Evolutionary conservation across 2,113 vertebrate species (phyloP).

Genomic region (Alectura lathami): DNA sequence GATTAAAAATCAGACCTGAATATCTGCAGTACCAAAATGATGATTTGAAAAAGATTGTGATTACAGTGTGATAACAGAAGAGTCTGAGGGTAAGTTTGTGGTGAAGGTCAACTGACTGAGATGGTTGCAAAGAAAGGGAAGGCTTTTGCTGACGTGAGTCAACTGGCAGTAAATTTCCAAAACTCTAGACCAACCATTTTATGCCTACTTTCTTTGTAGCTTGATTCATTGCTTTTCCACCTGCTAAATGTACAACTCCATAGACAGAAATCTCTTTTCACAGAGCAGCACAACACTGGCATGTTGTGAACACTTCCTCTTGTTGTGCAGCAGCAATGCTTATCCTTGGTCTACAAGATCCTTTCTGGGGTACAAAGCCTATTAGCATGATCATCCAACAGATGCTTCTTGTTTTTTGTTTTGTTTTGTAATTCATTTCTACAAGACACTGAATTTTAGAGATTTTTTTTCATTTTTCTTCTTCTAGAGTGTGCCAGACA

Average conservation of each 20-base stretch:
- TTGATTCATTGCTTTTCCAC: background rate
- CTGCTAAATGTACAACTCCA: background rate
- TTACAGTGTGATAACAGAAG: conserved; percentile 44
- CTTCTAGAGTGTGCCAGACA: background rate
- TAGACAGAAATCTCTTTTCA: background rate
- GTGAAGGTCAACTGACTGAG: conserved; percentile 51
- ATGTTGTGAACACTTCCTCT: background rate
- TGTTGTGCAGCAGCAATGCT: background rate
- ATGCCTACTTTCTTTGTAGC: background rate
- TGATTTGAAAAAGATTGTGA: conserved; percentile 64
- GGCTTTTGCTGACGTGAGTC: background rate
- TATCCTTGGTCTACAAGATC: background rate
- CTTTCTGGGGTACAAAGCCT: background rate
- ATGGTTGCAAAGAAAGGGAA: background rate
- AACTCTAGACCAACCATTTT: background rate
- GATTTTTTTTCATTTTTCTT: background rate
- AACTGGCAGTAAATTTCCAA: background rate
- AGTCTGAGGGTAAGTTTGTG: conserved; percentile 16
- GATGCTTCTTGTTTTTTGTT: background rate
- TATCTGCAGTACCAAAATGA: conserved; percentile 52
- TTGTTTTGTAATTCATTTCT: background rate
- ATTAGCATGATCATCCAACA: background rate
- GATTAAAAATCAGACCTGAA: conserved; percentile 71
- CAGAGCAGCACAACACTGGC: fast-evolving
- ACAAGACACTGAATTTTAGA: background rate